Percentiles rank a stretch among this genome's conserved stretches.
phyloP scores from a whole-genome alignment of 2,113 vertebrate genomes.

The Hypocryptadius cinnamomeus region DNA sequence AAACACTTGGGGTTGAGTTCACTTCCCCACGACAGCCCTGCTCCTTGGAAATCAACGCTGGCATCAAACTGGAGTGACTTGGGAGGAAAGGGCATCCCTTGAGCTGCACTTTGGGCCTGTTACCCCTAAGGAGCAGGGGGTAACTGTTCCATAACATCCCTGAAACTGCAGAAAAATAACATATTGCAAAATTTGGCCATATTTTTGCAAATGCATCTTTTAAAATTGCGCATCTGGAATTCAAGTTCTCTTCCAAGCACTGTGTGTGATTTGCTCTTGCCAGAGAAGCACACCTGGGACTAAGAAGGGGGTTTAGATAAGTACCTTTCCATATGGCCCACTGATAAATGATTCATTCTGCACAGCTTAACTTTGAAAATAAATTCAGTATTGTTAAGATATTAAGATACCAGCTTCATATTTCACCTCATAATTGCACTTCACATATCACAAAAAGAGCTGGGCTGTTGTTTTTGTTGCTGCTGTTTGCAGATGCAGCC shows the following conservation, averaged over 20 bases:
- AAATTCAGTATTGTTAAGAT: slow-evolving; percentile 60
- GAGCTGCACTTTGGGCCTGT: not conserved
- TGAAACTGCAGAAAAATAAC: slow-evolving; percentile 30
- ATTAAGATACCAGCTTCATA: slow-evolving; percentile 56
- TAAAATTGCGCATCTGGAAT: slow-evolving; percentile 61
- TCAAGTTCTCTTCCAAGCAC: slow-evolving; percentile 55
- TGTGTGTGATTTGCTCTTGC: slow-evolving; percentile 61
- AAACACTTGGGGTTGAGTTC: not conserved
- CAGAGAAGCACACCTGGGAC: slow-evolving; percentile 64
- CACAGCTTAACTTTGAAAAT: slow-evolving; percentile 59
- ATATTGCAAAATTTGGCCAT: slow-evolving; percentile 16
- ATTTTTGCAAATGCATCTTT: slow-evolving; percentile 45
- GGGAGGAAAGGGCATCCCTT: not conserved
- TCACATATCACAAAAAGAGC: slow-evolving; percentile 32
- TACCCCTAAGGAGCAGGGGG: not conserved
- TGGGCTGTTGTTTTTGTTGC: not conserved
- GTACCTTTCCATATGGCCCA: slow-evolving; percentile 68
- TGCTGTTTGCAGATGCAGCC: slow-evolving; percentile 38
- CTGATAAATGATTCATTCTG: slow-evolving; percentile 65
- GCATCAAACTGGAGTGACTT: not conserved
- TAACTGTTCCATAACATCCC: not conserved
- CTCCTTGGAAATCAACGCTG: not conserved
- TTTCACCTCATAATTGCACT: slow-evolving; percentile 57
- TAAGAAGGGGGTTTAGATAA: slow-evolving; percentile 51
- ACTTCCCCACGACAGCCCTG: not conserved